Percentiles rank a stretch among this genome's conserved stretches.
Conservation (phyloP, 2,888 invertebrate species). For the Morpho deidamia region DNA sequence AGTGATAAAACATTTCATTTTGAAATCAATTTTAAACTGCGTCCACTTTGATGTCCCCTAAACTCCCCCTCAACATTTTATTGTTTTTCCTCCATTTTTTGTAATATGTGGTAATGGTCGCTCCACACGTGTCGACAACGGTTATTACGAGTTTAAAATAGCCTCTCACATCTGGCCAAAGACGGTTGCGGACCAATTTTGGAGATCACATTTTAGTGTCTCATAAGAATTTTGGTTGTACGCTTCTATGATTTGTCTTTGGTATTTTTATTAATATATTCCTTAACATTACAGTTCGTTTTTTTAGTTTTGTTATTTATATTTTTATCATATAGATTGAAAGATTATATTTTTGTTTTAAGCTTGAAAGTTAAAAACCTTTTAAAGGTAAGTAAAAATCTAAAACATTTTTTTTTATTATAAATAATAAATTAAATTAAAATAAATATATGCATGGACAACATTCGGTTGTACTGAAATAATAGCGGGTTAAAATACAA, state of each 20-base stretch:
- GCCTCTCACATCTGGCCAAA: conserved; percentile 54
- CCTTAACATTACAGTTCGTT: too few relatives aligned
- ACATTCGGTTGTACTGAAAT: too few relatives aligned
- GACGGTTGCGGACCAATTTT: conserved; percentile 55
- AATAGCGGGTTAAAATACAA: too few relatives aligned
- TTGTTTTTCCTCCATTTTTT: conserved; percentile 75
- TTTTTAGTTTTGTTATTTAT: conserved; percentile 9
- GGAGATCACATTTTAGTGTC: conserved; percentile 44
- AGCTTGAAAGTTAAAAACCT: too few relatives aligned
- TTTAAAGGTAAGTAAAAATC: too few relatives aligned
- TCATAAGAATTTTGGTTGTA: conserved; percentile 26
- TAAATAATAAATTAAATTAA: too few relatives aligned
- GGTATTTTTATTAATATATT: too few relatives aligned
- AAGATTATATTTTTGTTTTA: too few relatives aligned
- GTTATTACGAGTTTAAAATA: conserved; percentile 78
- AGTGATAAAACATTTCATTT: conserved; percentile 23
- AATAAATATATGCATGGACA: too few relatives aligned
- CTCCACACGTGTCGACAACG: conserved; percentile 72
- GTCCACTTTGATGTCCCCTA: conserved; percentile 48
- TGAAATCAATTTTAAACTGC: conserved; percentile 63
- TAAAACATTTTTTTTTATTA: too few relatives aligned
- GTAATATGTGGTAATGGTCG: conserved; percentile 78
- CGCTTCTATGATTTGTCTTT: not conserved
- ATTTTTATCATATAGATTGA: too few relatives aligned
- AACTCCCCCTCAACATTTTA: conserved; percentile 49